Conservation (phyloP, 2,113 vertebrate species). For the Bubo scandiacus region DNA sequence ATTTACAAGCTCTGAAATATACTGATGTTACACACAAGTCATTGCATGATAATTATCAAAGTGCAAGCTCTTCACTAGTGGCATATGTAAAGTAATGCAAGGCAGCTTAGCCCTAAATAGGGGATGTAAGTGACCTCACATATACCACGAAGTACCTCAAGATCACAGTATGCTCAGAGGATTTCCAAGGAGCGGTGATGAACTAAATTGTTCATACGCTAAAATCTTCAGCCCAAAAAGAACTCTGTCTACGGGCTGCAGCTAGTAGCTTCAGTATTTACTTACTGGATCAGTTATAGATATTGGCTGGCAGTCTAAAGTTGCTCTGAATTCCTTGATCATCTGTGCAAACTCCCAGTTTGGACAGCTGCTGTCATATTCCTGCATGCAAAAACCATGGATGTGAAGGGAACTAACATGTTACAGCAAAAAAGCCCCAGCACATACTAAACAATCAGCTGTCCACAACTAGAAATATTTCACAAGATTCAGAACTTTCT, state of each 20-base stretch:
- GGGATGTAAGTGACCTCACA: not conserved
- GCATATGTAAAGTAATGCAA: not conserved
- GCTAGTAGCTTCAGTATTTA: not conserved
- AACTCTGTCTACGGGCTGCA: not conserved
- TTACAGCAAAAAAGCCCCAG: not conserved
- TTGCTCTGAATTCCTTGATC: constrained; percentile 90
- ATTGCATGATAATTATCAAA: not conserved
- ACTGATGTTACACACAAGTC: not conserved
- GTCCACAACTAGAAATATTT: not conserved
- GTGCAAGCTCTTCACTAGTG: not conserved
- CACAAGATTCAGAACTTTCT: not conserved
- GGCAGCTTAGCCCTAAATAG: not conserved
- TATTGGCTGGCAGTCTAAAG: constrained; percentile 81
- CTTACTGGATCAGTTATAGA: constrained; percentile 82
- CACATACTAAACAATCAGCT: not conserved
- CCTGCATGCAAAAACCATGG: constrained; percentile 68
- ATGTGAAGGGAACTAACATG: not conserved
- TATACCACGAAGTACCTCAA: not conserved
- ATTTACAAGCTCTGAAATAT: not conserved
- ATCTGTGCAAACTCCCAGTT: constrained; percentile 94
- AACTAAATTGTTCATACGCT: not conserved
- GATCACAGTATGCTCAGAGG: not conserved
- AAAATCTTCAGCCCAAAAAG: not conserved
- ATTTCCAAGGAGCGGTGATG: not conserved
- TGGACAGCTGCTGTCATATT: constrained; percentile 80